A percentile compares a stretch with the other conserved stretches of the same genome.
phyloP scores from a whole-genome alignment of 2,797 vertebrate genomes.

The Urophycis tenuis region DNA sequence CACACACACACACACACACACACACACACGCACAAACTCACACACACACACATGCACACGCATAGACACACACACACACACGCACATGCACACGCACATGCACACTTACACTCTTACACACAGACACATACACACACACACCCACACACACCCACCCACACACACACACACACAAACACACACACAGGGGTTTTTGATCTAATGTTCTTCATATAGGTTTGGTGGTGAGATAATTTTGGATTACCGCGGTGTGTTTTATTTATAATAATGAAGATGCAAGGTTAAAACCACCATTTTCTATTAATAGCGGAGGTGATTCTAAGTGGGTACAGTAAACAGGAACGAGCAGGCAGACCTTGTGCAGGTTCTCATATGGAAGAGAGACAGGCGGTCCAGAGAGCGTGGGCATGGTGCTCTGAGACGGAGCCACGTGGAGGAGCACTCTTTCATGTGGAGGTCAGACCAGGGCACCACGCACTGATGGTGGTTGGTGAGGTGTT shows the following conservation, averaged over 20 bases:
- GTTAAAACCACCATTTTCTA: no score
- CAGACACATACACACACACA: constrained; percentile 19
- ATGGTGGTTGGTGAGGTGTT: no score
- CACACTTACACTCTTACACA: no score
- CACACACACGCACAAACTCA: no score
- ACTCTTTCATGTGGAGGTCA: no score
- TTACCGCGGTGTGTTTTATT: constrained; percentile 19
- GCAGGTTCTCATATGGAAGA: constrained; percentile 4
- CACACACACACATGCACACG: no score
- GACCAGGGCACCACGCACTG: no score
- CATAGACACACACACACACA: constrained; percentile 18
- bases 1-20: background rate
- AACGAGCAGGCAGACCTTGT: background rate
- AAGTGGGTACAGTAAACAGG: background rate
- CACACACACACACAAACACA: no score
- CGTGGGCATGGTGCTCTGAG: constrained; percentile 21
- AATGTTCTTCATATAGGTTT: constrained; percentile 5
- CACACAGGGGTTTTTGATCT: no score
- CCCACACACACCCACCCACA: constrained; percentile 6
- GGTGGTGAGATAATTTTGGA: constrained; percentile 8
- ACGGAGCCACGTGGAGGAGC: constrained; percentile 20
- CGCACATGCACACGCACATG: constrained; percentile 9
- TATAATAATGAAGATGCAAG: background rate
- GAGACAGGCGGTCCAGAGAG: constrained; percentile 40
- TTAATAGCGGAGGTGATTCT: no score